Percentiles rank a stretch among this genome's conserved stretches.
Conservation (phyloP, 2,797 vertebrate genomes). For the Hylomyscus alleni region DNA sequence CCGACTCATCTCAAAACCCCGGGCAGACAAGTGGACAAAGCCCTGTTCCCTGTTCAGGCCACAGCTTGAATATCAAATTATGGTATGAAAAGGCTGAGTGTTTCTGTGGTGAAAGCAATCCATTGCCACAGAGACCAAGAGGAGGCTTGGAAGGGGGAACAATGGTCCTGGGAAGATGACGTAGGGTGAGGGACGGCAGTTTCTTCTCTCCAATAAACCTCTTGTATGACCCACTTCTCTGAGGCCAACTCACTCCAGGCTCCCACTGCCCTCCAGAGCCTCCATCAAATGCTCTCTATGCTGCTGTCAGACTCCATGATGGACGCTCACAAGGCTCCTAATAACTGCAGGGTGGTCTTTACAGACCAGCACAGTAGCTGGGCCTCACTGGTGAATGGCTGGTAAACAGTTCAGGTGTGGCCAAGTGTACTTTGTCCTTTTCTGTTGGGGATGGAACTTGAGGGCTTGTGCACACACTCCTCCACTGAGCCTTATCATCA, state of each 20-base stretch:
- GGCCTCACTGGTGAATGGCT: neutral
- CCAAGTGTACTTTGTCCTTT: neutral
- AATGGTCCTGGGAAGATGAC: conserved; percentile 40
- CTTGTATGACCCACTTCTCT: conserved; percentile 29
- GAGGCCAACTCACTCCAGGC: neutral
- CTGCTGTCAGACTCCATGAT: neutral
- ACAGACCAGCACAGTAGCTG: neutral
- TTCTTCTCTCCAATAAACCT: conserved; percentile 6
- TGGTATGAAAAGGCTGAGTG: conserved; percentile 75
- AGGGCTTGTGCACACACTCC: neutral
- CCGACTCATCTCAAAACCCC: conserved; percentile 6
- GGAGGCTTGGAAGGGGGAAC: conserved; percentile 47
- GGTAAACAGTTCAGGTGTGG: neutral
- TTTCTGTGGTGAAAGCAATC: conserved; percentile 66
- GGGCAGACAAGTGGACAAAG: conserved; percentile 55
- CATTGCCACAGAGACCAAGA: conserved; percentile 29
- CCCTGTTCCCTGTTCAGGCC: conserved; percentile 44
- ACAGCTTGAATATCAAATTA: conserved; percentile 77
- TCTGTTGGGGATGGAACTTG: neutral
- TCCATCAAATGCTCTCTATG: conserved; percentile 44
- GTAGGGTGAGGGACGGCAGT: neutral
- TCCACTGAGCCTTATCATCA: neutral
- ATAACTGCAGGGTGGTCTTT: neutral
- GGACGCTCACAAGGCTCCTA: conserved; percentile 4
- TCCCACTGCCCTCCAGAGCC: neutral